These are phyloP conservation scores for Lasiommata megera DNA, from an alignment of 2,888 invertebrate species.

Conservation along the genomic window DNA sequence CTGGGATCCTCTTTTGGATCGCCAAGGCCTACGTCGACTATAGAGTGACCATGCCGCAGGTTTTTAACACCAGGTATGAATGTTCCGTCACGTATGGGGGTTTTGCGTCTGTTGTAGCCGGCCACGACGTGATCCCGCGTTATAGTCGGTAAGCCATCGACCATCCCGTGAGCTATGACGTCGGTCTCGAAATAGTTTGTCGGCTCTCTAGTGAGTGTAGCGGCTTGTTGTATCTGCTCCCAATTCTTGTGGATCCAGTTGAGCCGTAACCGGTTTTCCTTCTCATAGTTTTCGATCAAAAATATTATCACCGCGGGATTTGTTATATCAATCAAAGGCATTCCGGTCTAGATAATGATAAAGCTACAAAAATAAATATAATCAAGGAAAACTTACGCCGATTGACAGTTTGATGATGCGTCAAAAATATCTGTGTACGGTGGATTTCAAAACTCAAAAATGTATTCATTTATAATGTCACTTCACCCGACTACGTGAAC, in stretches of 20 bases:
- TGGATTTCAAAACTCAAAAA: slow-evolving; percentile 24
- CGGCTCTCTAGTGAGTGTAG: slow-evolving; percentile 46
- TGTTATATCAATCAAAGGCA: slow-evolving; percentile 50
- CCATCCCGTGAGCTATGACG: slow-evolving; percentile 48
- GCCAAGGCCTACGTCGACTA: slow-evolving; percentile 48
- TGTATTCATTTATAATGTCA: slow-evolving; percentile 23
- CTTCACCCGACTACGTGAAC: slow-evolving; percentile 27
- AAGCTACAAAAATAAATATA: slow-evolving; percentile 12
- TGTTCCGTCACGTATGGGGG: slow-evolving; percentile 42
- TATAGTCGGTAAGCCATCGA: slow-evolving; percentile 46
- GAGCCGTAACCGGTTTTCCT: slow-evolving; percentile 48
- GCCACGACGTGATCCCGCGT: slow-evolving; percentile 47
- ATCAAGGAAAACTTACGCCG: slow-evolving; percentile 23
- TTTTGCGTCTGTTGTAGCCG: slow-evolving; percentile 41
- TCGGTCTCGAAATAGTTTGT: slow-evolving; percentile 51
- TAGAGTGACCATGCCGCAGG: slow-evolving; percentile 45
- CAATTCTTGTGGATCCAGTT: slow-evolving; percentile 50
- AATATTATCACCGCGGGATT: slow-evolving; percentile 51
- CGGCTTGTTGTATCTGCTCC: slow-evolving; percentile 45
- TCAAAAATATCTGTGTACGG: not conserved
- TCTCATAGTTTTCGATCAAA: slow-evolving; percentile 52
- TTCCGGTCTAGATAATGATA: slow-evolving; percentile 29
- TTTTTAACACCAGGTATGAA: slow-evolving; percentile 44
- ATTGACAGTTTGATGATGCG: slow-evolving; percentile 8
- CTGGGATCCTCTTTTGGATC: slow-evolving; percentile 47